Evolutionary conservation across 2,888 invertebrate species (phyloP), one percentile per base, ranked within the genome.

Genomic region (Biston betularia): DNA sequence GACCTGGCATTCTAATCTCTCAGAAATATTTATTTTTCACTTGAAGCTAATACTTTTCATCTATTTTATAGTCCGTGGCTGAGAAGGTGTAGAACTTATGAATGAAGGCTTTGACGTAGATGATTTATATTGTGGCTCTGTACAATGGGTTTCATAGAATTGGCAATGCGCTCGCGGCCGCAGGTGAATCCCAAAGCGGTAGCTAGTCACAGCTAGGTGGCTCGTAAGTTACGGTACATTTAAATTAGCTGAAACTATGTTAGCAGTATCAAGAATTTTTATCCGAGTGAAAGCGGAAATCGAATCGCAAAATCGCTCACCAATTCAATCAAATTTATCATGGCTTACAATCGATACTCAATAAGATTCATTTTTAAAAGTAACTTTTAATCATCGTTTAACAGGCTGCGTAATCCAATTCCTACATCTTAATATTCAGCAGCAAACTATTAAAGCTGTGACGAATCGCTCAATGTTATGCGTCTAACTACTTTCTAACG

Each of bases 121-220:
- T 93, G 92, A 93, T 93, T 93, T 93, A 92, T 90, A 85, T 87
- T 92, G 93, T 79, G 93, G 92, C 90, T 79, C 83, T 74, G 86
- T 87, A 90, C 90, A 93, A 93, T 90, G 83, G 87, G 83, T 85
- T 85, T 85, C 80, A 78, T 76, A 75, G 78, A 79, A 83, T 83
- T 85, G 81, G 81, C 82, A 80, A 79, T 76, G 75, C 69, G 65
- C 58, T 74, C 77, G 77, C 78, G 72, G 83, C 80, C 82, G 78
- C 85, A 86, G 75, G 76, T 77, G 68, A 77, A 79, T 75, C 70
- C 79, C 73, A 86, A 81, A 80, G 86, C 90, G 89, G 91, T 89
- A 90, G 90, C 89, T 77, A 76, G 80, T 75, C 79, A 24, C 45
- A 46, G 35, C 49, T 45, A 34, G 40, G 12, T 44, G 42, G 42